phyloP scores from a whole-genome alignment of 2,888 invertebrate genomes.

The Lasioglossum oenotherae region DNA sequence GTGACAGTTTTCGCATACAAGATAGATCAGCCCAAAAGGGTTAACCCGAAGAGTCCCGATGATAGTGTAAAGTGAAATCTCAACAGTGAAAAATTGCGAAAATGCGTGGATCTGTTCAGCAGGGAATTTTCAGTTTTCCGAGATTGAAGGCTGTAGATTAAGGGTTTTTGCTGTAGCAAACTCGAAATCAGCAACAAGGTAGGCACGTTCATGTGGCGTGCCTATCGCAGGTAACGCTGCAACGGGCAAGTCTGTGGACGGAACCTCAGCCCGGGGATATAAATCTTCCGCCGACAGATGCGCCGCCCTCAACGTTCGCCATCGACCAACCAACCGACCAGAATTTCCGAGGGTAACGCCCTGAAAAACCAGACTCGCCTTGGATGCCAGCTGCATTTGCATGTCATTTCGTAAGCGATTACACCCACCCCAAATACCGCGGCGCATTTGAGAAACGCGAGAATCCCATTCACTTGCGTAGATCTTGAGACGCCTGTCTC shows the following conservation, averaged over 20 bases:
- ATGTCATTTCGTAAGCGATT: slow-evolving; percentile 76
- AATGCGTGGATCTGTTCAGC: not conserved
- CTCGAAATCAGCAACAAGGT: slow-evolving; percentile 52
- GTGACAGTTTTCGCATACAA: not conserved
- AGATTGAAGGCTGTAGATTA: not conserved
- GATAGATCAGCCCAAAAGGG: not conserved
- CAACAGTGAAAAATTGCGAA: not conserved
- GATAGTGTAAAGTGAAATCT: not conserved
- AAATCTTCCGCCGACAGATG: slow-evolving; percentile 83
- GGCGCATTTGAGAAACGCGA: slow-evolving; percentile 24
- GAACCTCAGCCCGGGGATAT: slow-evolving; percentile 77
- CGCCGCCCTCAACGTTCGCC: slow-evolving; percentile 81
- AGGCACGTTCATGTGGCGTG: slow-evolving; percentile 61
- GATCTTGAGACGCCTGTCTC: slow-evolving; percentile 12
- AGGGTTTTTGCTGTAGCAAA: slow-evolving; percentile 12
- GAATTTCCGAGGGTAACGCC: slow-evolving; percentile 82
- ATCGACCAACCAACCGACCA: slow-evolving; percentile 81
- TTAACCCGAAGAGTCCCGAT: not conserved
- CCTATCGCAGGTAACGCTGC: slow-evolving; percentile 54
- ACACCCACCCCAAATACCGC: slow-evolving; percentile 53
- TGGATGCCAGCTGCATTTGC: slow-evolving; percentile 75
- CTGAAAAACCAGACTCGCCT: slow-evolving; percentile 76
- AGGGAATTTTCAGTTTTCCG: not conserved
- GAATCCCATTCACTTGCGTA: slow-evolving; percentile 4
- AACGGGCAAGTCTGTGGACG: slow-evolving; percentile 65